Percentiles rank a stretch among this genome's conserved stretches.
These are phyloP conservation scores for Scytalopus superciliaris DNA, from an alignment of 2,113 vertebrate genomes.

Conservation along the genomic window DNA sequence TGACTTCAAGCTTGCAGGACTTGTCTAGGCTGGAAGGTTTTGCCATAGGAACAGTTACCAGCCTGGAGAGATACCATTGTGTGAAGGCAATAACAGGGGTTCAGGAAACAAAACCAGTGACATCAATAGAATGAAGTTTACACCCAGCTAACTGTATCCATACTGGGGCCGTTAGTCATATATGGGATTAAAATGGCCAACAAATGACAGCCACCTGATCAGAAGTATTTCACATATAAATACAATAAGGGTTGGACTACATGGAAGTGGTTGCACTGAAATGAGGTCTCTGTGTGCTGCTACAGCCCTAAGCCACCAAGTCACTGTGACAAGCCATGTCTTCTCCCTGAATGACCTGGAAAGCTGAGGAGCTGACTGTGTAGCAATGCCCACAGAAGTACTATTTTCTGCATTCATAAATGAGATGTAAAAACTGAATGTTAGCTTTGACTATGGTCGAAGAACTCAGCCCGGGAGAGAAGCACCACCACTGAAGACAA, in stretches of 20 bases:
- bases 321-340: fast-evolving
- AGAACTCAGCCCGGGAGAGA: not conserved
- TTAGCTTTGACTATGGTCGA: not conserved
- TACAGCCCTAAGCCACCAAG: not conserved
- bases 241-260: not conserved
- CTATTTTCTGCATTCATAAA: not conserved
- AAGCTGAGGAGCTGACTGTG: not conserved
- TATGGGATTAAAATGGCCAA: not conserved
- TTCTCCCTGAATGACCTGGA: fast-evolving
- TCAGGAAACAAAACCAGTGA: not conserved
- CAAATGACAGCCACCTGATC: not conserved
- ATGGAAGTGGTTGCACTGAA: not conserved
- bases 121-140: not conserved
- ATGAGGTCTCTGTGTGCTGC: not conserved
- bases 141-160: not conserved
- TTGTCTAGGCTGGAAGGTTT: slow-evolving; percentile 25
- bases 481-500: not conserved
- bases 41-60: not conserved
- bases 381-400: not conserved
- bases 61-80: not conserved
- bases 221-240: not conserved
- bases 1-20: not conserved
- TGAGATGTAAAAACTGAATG: not conserved
- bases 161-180: not conserved
- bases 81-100: not conserved